Evolutionary conservation across 92 coral and sea anemone species (phyloP), one percentile per base, ranked within the genome.

Genomic region (Zoanthus solanderi): DNA sequence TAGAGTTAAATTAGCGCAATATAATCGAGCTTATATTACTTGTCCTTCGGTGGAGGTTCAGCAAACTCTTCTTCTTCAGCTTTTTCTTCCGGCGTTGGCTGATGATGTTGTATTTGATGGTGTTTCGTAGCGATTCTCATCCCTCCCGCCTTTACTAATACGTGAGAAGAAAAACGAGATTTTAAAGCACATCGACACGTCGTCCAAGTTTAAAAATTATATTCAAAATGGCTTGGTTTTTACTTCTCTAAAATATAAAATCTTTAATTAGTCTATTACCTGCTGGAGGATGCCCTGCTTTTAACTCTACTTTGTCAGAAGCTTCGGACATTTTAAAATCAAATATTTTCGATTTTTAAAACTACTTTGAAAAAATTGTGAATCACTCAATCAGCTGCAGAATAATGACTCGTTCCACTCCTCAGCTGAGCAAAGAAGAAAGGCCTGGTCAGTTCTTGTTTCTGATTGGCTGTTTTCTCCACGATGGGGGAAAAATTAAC

Each of bases 261-360:
- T 6, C 31, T 6, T 28, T 71, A 14, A n/a, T 5, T 75, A 16
- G 29, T 28, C 3, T 52, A 88, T 87, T 31, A 96, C 99, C 99
- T 72, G 99, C 99, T 30, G 98, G 99, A 23, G 98, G 95, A 78
- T 97, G 99, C 7, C 99, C 99, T 75, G 95, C 99, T 75, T 97
- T 97, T 60, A 97, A 87, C 78, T 97, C 98, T 89, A 77, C 86
- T 31, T 87, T 72, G 52, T 95, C 90, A 11, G 87, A 83, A 57
- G 98, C 92, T 23, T 91, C 90, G 16, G 98, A 93, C 98, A 95
- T 95, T 4, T 82, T 42, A 29, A 11, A 79, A 3, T 17, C 0
- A 15, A 34, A 78, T 42, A 83, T 85, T 65, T 56, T 45, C 45
- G 56, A 58, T 44, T n/a, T 30, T 17, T 8, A 31, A 57, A 81